phyloP scores from a whole-genome alignment of 2,888 invertebrate species.

The Capitulum mitella region DNA sequence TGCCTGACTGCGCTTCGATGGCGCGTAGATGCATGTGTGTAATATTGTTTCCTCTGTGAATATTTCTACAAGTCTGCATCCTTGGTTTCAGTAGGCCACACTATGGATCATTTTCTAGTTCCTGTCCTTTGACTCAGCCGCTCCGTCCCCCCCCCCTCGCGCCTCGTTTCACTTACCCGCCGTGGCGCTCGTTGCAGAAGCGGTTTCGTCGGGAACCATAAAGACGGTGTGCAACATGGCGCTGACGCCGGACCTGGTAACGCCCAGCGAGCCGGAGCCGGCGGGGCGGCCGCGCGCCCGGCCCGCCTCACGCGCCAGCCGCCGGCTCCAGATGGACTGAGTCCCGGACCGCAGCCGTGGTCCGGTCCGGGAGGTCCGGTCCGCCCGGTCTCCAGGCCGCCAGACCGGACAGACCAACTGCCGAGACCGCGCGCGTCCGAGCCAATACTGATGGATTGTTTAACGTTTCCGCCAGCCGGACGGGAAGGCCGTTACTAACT shows the following conservation, averaged over 20 bases:
- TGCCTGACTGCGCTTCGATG: background rate
- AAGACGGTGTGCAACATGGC: slow-evolving; percentile 15
- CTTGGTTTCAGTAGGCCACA: too few species aligned
- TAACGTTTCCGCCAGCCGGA: background rate
- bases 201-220: slow-evolving; percentile 19
- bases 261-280: background rate
- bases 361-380: too few species aligned
- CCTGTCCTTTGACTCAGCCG: too few species aligned
- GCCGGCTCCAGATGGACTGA: slow-evolving; percentile 19
- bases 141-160: background rate
- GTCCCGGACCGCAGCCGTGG: too few species aligned
- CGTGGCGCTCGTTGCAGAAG: background rate
- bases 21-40: too few species aligned
- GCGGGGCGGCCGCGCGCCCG: background rate
- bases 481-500: too few species aligned
- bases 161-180: too few species aligned
- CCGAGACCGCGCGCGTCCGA: too few species aligned
- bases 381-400: background rate
- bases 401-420: background rate
- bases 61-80: too few species aligned
- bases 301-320: background rate
- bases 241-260: background rate
- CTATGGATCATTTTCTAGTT: too few species aligned
- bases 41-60: too few species aligned
- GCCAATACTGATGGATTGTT: background rate